phyloP scores from a whole-genome alignment of 2,113 vertebrate species.

The Astatoreochromis straeleni region DNA sequence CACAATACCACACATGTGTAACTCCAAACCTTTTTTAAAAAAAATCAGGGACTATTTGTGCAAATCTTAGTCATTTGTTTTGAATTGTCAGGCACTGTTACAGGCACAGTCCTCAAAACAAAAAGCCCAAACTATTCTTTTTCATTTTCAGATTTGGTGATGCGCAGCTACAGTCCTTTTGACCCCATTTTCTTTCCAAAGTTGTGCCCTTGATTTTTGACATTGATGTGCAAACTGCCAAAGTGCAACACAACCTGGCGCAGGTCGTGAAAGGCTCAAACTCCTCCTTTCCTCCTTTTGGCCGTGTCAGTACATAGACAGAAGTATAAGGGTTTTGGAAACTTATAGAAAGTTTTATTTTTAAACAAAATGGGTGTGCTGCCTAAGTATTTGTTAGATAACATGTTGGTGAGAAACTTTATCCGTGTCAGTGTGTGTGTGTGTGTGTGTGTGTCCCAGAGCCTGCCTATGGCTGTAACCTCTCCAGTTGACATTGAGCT shows the following conservation, averaged over 20 bases:
- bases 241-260: slow-evolving; percentile 23
- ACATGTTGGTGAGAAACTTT: slow-evolving; percentile 6
- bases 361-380: slow-evolving; percentile 7
- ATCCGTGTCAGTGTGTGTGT: slow-evolving; percentile 11
- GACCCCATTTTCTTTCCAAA: neutral
- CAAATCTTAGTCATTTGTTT: neutral
- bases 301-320: slow-evolving; percentile 29
- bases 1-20: neutral
- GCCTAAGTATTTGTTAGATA: slow-evolving; percentile 20
- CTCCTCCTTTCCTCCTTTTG: neutral
- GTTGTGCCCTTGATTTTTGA: slow-evolving; percentile 56
- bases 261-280: slow-evolving; percentile 7
- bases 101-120: neutral
- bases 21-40: neutral
- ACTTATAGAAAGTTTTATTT: slow-evolving; percentile 28
- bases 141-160: neutral
- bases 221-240: slow-evolving; percentile 54
- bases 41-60: neutral
- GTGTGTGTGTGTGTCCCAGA: slow-evolving; percentile 28
- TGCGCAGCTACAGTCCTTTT: neutral
- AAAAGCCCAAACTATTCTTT: neutral
- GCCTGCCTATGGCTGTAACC: slow-evolving; percentile 60
- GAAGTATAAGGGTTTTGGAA: slow-evolving; percentile 12
- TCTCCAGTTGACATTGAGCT: slow-evolving; percentile 58
- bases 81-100: neutral